These are phyloP conservation scores for Grantiella picta DNA, from an alignment of 2,113 vertebrate genomes.

Conservation along the genomic window DNA sequence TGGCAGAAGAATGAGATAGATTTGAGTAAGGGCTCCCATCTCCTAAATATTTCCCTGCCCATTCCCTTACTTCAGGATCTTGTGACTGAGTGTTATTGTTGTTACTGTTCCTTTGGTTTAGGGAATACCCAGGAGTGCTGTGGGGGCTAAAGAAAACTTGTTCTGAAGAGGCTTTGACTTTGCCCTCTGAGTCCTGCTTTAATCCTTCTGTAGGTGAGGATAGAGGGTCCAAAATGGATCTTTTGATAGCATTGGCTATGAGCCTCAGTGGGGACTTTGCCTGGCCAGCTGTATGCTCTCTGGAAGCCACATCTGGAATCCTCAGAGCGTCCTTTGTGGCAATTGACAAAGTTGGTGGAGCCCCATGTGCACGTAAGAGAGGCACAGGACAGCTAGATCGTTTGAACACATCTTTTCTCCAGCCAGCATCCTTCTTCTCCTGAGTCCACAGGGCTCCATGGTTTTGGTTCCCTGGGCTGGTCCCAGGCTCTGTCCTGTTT, in stretches of 20 bases:
- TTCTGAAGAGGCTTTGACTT: conserved; percentile 32
- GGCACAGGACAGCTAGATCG: not conserved
- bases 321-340: not conserved
- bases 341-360: not conserved
- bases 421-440: not conserved
- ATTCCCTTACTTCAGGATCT: not conserved
- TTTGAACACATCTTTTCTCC: not conserved
- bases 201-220: conserved; percentile 18
- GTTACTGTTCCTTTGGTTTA: conserved; percentile 50
- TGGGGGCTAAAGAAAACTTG: conserved; percentile 12
- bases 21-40: not conserved
- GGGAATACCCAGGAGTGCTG: not conserved
- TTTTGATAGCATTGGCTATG: conserved; percentile 66
- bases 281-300: not conserved
- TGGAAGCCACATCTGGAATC: not conserved
- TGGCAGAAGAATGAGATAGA: not conserved
- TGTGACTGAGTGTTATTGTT: not conserved
- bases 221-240: conserved; percentile 59
- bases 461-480: not conserved
- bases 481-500: not conserved
- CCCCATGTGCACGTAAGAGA: not conserved
- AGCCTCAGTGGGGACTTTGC: conserved; percentile 67
- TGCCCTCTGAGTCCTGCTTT: conserved; percentile 28
- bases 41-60: not conserved
- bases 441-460: not conserved